Base-by-base conservation (phyloP, 2,113 vertebrate species). In the Cebus imitator region DNA sequence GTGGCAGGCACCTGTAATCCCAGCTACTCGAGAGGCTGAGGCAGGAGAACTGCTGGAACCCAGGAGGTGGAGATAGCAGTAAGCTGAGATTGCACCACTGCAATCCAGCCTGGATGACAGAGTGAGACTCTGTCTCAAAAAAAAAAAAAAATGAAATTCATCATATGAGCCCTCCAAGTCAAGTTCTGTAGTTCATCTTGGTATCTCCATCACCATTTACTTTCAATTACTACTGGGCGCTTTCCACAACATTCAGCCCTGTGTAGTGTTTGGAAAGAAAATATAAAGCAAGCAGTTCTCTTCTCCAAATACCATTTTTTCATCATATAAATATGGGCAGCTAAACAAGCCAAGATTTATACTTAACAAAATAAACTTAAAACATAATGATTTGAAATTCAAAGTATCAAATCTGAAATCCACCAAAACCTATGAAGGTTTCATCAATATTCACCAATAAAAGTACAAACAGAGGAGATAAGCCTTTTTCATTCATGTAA, bases 381-480 rank as follows among this genome's bases (percentile, higher is more conserved):
- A 96, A 57, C 27, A 82, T 40, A 96, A 89, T 52, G 76, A 14
- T 86, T 61, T 79, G 12, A 92, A 93, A 89, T 68, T 76, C 61
- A 95, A 97, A 92, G 50, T 70, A 95, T 70, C 50, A 96, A 88
- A 86, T 58, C 25, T 86, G 37, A 96, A 95, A 82, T 32, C 20
- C 50, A 94, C n/a, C 48, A 79, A 90, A 90, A 57, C 32, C 32
- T 92, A 5, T 37, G 79, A 45, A 90, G 20, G 6, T 87, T 30
- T 86, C 20, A 9, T 90, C 68, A 87, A 45, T 78, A 57, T 72
- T 96, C 48, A 95, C 13, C 48, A 92, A 73, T 75, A 85, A 92
- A 90, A 98, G 45, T 55, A 90, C 35, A 37, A 93, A 93, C 11
- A 92, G n/a, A 96, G 70, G 76, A 97, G 3, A 7, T 52, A 80